These are phyloP conservation scores for Eleginops maclovinus DNA, from an alignment of 2,113 vertebrate species.

Conservation along the genomic window DNA sequence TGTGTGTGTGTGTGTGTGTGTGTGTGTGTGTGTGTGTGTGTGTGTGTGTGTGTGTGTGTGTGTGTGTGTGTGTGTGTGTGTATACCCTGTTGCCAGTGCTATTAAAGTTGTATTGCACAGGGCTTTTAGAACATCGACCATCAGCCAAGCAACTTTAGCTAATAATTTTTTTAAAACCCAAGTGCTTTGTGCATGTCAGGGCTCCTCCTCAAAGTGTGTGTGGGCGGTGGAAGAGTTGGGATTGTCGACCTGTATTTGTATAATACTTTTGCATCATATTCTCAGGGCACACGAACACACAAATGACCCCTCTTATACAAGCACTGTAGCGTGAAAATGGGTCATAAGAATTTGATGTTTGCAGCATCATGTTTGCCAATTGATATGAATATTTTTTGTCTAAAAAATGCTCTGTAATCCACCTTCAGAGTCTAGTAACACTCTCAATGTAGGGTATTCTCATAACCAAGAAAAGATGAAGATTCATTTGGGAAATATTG, in stretches of 20 bases:
- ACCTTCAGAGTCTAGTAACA: not conserved
- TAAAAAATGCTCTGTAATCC: not conserved
- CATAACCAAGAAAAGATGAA: no score
- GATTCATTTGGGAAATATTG: no score
- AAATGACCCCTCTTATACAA: not conserved
- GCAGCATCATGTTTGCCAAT: not conserved
- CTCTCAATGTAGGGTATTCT: no score
- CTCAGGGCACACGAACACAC: constrained; percentile 4
- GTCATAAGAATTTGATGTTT: not conserved
- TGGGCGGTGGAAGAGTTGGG: constrained; percentile 38
- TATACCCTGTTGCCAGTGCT: constrained; percentile 66
- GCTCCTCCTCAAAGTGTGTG: constrained; percentile 27
- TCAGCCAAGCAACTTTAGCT: constrained; percentile 74
- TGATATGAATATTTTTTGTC: not conserved
- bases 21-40: constrained; percentile 13
- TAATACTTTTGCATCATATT: constrained; percentile 17
- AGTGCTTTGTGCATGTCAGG: constrained; percentile 67
- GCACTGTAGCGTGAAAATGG: not conserved
- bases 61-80: constrained; percentile 44
- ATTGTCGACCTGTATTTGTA: constrained; percentile 50
- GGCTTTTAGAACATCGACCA: constrained; percentile 77
- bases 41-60: constrained; percentile 32
- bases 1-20: constrained; percentile 41
- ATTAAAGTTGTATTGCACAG: constrained; percentile 78
- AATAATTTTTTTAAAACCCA: constrained; percentile 78